phyloP scores from a whole-genome alignment of 1,140 invertebrate genomes.

The Caenorhabditis remanei region DNA sequence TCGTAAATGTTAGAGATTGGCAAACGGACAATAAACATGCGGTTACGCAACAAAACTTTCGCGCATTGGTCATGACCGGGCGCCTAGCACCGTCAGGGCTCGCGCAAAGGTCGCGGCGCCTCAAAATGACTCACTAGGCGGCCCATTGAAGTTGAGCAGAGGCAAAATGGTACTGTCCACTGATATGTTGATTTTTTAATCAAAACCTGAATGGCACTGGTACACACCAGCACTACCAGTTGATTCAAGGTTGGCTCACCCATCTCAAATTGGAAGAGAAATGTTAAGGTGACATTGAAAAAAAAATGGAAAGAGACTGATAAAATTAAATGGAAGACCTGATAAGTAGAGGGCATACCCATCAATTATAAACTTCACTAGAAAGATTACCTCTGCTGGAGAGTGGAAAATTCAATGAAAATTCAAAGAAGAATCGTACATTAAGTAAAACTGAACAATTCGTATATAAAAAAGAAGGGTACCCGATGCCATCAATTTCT shows the following conservation, averaged over 20 bases:
- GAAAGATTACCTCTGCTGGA: too few species aligned
- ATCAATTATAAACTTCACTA: too few species aligned
- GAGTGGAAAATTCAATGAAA: too few species aligned
- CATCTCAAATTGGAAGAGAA: not conserved
- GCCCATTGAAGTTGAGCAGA: conserved; percentile 33
- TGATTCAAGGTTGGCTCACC: not conserved
- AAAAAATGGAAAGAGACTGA: not conserved
- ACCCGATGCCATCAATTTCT: too few species aligned
- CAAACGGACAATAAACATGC: conserved; percentile 12
- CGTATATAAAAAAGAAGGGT: too few species aligned
- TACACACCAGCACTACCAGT: conserved; percentile 1
- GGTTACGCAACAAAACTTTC: conserved; percentile 47
- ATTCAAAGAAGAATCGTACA: too few species aligned
- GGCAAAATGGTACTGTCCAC: conserved; percentile 48
- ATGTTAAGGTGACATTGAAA: not conserved
- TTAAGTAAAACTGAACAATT: too few species aligned
- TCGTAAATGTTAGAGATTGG: conserved; percentile 15
- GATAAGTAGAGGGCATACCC: too few species aligned
- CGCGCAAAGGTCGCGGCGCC: conserved; percentile 20
- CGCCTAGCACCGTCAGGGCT: conserved; percentile 40
- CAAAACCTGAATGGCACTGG: conserved; percentile 44
- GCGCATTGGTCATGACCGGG: conserved; percentile 44
- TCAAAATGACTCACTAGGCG: not conserved
- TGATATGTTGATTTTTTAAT: conserved; percentile 52
- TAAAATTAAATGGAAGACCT: not conserved